A percentile compares a stretch with the other conserved stretches of the same genome.
These are phyloP conservation scores for Xylophagus ater DNA, from an alignment of 2,888 invertebrate species.

Conservation along the genomic window DNA sequence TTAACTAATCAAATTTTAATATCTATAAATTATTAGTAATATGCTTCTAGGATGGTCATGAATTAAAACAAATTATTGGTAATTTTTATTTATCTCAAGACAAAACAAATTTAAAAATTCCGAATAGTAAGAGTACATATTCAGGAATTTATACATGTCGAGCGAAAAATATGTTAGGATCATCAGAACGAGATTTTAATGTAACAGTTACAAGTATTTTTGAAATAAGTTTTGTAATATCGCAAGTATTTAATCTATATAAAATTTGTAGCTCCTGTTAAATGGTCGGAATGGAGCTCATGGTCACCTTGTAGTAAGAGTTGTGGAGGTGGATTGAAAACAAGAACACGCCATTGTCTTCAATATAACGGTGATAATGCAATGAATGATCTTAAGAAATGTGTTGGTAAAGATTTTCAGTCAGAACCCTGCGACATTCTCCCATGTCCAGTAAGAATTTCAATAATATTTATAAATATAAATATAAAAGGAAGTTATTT, in stretches of 20 bases:
- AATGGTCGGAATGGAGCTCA: slow-evolving; percentile 33
- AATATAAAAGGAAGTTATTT: too few relatives aligned
- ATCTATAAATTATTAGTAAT: not conserved
- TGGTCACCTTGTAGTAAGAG: slow-evolving; percentile 33
- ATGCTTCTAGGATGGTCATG: slow-evolving; percentile 9
- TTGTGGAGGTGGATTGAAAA: slow-evolving; percentile 31
- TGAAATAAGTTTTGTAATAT: too few relatives aligned
- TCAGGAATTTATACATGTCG: slow-evolving; percentile 50
- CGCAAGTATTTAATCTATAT: too few relatives aligned
- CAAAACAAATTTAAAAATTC: slow-evolving; percentile 24
- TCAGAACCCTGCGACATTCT: slow-evolving; percentile 13
- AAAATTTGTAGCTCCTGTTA: slow-evolving; percentile 26
- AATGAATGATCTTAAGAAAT: slow-evolving; percentile 4
- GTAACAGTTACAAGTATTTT: slow-evolving; percentile 16
- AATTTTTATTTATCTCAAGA: slow-evolving; percentile 9
- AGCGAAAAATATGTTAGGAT: slow-evolving; percentile 46
- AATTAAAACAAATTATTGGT: slow-evolving; percentile 5
- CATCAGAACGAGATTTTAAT: slow-evolving; percentile 36
- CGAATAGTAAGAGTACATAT: slow-evolving; percentile 36
- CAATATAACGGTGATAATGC: slow-evolving; percentile 12
- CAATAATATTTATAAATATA: not conserved
- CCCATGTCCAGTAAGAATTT: slow-evolving; percentile 14
- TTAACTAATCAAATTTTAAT: not conserved
- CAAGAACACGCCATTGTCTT: slow-evolving; percentile 26
- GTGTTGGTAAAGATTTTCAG: slow-evolving; percentile 11